Evolutionary conservation across 2,797 vertebrate genomes (phyloP), one percentile per base, ranked within the genome.

Genomic region (Melanotaenia nigrans): DNA sequence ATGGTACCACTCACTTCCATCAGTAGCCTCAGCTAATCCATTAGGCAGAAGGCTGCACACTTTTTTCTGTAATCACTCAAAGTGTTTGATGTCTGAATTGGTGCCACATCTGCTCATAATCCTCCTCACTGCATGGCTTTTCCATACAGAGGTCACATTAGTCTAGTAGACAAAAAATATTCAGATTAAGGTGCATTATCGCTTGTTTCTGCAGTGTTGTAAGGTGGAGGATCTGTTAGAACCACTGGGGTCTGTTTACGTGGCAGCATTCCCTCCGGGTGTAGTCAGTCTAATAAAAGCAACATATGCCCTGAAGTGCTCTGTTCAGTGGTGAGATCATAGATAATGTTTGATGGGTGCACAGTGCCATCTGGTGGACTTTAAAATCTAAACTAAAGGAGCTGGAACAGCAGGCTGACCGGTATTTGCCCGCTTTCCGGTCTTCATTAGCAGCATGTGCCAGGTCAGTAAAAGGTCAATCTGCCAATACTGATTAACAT

Each of bases 291-390:
- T 49, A 33, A 25, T n/a, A 54, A 57, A 61, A 73, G 30, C 30
- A 55, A 33, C 61, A 24, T 25, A 25, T 61, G 28, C 63, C 55
- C 25, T 12, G 0, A 40, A 54, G 56, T 67, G 24, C 33, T 63
- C 16, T 63, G 32, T 38, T 60, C n/a, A 25, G 38, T 59, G 47
- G 20, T 49, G 33, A 49, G 12, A 18, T 40, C 4, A 13, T 13
- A 61, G 38, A 56, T 4, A 18, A 2, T 57, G 12, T 30, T 30
- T 36, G 24, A 53, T 36, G 42, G 67, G 5, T 25, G 3, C 61
- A 89, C 68, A 91, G 79, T 67, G 85, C 86, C 87, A 77, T 4
- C 89, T 78, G 51, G 51, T 84, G 86, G 85, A 72, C 13, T 25
- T 4, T 14, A 24, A 5, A 25, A 71, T 61, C 14, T 73, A 38